Base-by-base conservation (phyloP, 30 jellyfish, hydroid and myxozoan species). In the Cassiopea andromeda region DNA sequence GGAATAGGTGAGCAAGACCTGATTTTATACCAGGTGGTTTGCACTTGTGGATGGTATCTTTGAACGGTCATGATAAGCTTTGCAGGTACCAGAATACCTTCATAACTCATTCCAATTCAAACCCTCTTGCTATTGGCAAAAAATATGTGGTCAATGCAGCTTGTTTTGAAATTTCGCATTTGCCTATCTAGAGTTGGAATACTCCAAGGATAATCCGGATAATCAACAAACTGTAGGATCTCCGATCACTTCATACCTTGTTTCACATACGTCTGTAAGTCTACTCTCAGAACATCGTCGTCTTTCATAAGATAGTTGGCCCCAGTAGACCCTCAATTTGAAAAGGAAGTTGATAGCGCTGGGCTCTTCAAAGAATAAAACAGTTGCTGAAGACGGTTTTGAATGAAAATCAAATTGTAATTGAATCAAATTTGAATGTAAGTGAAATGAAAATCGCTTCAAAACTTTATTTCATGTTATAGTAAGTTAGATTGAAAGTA, bases 171-270 rank as follows among this genome's bases (percentile, higher is more conserved):
- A 71, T 89, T 48, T 13, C 74, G 44, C 17, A 81, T 66, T 59
- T 92, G 67, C 60, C 92, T 74, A 58, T 89, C 92, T 4, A 89
- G 85, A 49, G 96, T 60, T 73, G 83, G 66, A 8, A 71, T 43
- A 81, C 92, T 89, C 92, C 96, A 89, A 44, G 93, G 43, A 73
- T 80, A 89, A 46, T 72, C 54, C 3, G 49, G 67, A 79, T 15
- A 89, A 79, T 79, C 80, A 74, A 68, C 14, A 50, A 86, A 58
- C 47, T 57, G 78, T 45, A 86, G 82, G 16, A 86, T 54, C 48
- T 86, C 93, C 5, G 4, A 19, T 75, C 89, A 0, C 38, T 85
- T 78, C 87, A 27, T 45, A 38, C 44, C 27, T 78, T 48, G 50
- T 6, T 15, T 69, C 69, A 1, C 88, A 69, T 69, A 80, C 68